Conservation (phyloP, 2,113 vertebrate genomes). For the Vidua macroura region DNA sequence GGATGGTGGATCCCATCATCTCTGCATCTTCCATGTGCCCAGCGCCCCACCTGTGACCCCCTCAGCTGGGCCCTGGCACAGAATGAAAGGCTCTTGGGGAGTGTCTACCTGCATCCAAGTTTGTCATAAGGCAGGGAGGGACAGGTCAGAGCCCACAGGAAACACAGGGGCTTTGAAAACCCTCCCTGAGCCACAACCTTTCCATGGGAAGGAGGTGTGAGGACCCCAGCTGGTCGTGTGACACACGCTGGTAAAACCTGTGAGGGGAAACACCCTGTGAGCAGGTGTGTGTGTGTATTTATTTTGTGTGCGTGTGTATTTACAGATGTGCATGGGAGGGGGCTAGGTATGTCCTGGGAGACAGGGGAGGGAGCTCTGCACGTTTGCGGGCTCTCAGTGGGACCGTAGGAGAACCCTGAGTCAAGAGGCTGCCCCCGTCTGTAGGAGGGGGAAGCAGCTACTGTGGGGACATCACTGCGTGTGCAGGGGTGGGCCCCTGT, state of each 20-base stretch:
- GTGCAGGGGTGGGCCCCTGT: not conserved
- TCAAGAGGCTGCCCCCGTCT: not conserved
- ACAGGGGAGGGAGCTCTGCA: not conserved
- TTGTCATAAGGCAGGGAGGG: not conserved
- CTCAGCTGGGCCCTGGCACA: not conserved
- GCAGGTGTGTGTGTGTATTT: rapidly evolving
- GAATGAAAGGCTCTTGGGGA: too few species aligned
- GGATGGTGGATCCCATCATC: not conserved
- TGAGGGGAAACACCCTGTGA: not conserved
- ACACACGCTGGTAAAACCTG: not conserved
- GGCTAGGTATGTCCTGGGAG: not conserved
- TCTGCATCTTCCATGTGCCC: not conserved
- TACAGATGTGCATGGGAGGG: not conserved
- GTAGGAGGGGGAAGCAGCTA: too few species aligned
- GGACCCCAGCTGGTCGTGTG: not conserved
- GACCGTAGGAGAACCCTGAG: not conserved
- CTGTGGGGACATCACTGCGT: not conserved
- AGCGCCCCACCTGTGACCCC: rapidly evolving
- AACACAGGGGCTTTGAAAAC: not conserved
- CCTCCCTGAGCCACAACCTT: not conserved
- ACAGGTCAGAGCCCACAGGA: not conserved
- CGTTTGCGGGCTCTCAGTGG: not conserved
- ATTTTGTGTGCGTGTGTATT: not conserved
- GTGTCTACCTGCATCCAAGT: too few species aligned
- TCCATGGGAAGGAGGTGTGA: not conserved